Conservation (phyloP, 2,888 invertebrate genomes). For the Anticlea derivata region DNA sequence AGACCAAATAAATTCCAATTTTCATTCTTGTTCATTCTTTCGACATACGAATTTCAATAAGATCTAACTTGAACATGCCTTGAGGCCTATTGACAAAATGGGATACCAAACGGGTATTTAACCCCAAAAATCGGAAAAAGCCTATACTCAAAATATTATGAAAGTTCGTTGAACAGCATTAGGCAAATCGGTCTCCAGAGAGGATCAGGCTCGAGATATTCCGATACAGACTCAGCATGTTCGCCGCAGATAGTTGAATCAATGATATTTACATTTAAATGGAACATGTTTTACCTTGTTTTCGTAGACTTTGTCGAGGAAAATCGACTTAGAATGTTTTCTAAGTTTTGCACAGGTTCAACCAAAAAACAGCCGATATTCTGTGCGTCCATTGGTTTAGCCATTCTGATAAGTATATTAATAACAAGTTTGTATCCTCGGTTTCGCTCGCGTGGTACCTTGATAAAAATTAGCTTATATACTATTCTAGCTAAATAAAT, state of each 20-base stretch:
- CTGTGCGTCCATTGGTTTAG: too few species aligned
- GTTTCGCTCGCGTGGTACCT: too few species aligned
- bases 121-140: slow-evolving; percentile 55
- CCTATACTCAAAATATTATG: slow-evolving; percentile 68
- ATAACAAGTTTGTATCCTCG: too few species aligned
- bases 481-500: too few species aligned
- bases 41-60: too few species aligned
- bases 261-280: slow-evolving; percentile 33
- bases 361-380: too few species aligned
- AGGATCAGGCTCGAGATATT: slow-evolving; percentile 28
- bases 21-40: too few species aligned
- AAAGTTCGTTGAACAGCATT: slow-evolving; percentile 64
- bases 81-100: neutral
- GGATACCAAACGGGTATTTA: neutral
- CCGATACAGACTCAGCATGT: slow-evolving; percentile 7
- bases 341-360: too few species aligned
- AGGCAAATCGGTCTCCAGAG: slow-evolving; percentile 61
- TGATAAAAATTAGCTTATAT: too few species aligned
- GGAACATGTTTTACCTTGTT: slow-evolving; percentile 15
- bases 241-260: slow-evolving; percentile 23
- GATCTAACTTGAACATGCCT: too few species aligned
- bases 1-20: too few species aligned
- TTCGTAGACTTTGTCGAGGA: slow-evolving; percentile 3
- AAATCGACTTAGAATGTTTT: neutral
- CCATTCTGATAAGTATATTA: too few species aligned